Conservation (phyloP, 2,113 vertebrate genomes). For the Bungarus multicinctus region DNA sequence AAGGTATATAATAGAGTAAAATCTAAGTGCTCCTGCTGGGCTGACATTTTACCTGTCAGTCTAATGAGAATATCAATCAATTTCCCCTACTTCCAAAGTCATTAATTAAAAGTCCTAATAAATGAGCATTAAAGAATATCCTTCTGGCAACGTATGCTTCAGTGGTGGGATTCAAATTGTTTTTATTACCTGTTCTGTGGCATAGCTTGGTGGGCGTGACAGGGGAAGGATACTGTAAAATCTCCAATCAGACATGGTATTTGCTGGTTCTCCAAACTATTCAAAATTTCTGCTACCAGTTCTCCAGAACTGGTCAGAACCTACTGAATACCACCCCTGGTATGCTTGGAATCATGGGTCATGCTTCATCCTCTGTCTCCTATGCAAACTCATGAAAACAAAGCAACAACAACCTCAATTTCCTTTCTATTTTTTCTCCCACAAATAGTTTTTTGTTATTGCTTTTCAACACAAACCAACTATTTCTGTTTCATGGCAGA, state of each 20-base stretch:
- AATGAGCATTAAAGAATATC: constrained; percentile 59
- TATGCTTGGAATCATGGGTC: neutral
- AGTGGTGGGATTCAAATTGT: no score
- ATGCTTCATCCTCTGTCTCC: neutral
- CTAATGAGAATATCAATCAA: constrained; percentile 53
- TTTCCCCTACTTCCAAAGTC: constrained; percentile 46
- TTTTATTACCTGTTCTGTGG: no score
- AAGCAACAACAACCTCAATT: neutral
- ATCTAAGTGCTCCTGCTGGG: constrained; percentile 21
- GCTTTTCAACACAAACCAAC: neutral
- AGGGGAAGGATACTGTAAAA: no score
- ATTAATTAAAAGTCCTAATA: constrained; percentile 56
- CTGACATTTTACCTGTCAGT: constrained; percentile 52
- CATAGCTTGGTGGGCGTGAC: no score
- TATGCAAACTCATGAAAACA: neutral
- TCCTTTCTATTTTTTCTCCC: neutral
- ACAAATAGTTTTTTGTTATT: neutral
- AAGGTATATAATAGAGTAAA: no score
- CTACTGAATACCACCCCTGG: neutral
- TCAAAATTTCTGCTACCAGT: no score
- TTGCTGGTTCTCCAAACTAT: no score
- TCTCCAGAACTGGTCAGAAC: no score
- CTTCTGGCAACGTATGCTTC: constrained; percentile 28
- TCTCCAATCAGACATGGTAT: no score
- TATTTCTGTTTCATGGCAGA: neutral